Base-by-base conservation (phyloP, 2,888 invertebrate genomes). In the Dynastes tityus region DNA sequence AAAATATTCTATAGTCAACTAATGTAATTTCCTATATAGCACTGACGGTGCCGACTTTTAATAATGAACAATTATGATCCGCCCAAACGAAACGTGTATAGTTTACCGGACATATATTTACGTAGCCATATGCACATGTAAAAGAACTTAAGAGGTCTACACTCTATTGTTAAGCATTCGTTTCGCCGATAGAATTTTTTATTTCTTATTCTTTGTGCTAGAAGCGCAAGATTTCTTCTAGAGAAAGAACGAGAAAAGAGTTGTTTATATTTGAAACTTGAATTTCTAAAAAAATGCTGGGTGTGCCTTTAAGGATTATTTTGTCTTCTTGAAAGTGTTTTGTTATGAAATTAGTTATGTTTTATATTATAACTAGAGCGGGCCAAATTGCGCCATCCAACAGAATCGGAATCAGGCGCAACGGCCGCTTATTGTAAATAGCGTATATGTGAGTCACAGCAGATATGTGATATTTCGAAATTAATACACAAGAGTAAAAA, bases 81-180 rank as follows among this genome's bases (percentile, higher is more conserved):
- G 51, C 51, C 68, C 68, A 68, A 68, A 68, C 51, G 53, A 68
- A 51, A 68, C 51, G 29, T 53, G 49, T 68, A 37, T 5, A 51
- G 68, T 68, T 68, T 68, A 68, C 9, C 51, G 68, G 40, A 27
- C 45, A 11, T 6, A 11, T 8, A 45, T 11, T 45, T 29, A 68
- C 27, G 51, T 53, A 65, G n/a, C 0, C 8, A 32, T 13, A 40
- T 40, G 40, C 16, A 22, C 37, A 29, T 51, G 40, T 67, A 67
- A 40, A 68, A 13, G n/a, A 51, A 68, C 68, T 68, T 53, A 22
- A 51, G 49, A 51, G 68, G 51, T 51, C 49, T 68, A 49, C 22
- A 68, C 51, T 51, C 68, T 68, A 68, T 68, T 68, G 51, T 68
- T 68, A 68, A 51, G 68, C 51, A 68, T 68, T 68, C 51, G 49